Evolutionary conservation across 2,797 vertebrate species (phyloP), one percentile per base, ranked within the genome.

Genomic region (Lophius americanus): DNA sequence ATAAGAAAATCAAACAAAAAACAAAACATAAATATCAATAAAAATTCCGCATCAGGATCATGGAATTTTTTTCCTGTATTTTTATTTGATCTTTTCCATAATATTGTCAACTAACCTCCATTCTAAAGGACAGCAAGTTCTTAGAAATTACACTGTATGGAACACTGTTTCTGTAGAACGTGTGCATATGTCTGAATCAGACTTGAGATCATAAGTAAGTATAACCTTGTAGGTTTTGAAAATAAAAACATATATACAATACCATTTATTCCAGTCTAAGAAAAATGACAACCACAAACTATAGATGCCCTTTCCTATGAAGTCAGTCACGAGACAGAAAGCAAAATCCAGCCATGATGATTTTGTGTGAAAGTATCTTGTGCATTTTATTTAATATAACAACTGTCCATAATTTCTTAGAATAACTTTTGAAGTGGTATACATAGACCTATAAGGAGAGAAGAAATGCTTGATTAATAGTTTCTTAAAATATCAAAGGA

Each of bases 331-430:
- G 70, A 58, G 57, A 70, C 55, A 78, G 39, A n/a, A 57, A 74
- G 10, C 63, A 75, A 78, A 62, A 63, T 48, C 55, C 52, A 86
- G 23, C 38, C 70, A 67, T 4, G 50, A 42, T 66, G 6, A 72
- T 48, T 57, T 78, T 83, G 84, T 89, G 88, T 90, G 85, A 92
- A 92, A 92, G 89, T 91, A 89, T 61, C 61, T 68, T 90, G 82
- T 89, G 87, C 75, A 83, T 89, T 92, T 92, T 92, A 93, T 92
- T 93, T 78, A 91, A 85, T 75, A 55, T 86, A 82, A 83, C 35
- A 23, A 80, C 74, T 91, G 74, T 87, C 73, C 67, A 75, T 88
- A 72, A 80, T 84, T 89, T 85, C 90, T 82, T 36, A 85, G 70
- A 86, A 86, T 85, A 23, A 90, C 83, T 77, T 79, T 89, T 86